Base-by-base conservation (phyloP, 2,888 invertebrate genomes). In the Drosophila eohydei region DNA sequence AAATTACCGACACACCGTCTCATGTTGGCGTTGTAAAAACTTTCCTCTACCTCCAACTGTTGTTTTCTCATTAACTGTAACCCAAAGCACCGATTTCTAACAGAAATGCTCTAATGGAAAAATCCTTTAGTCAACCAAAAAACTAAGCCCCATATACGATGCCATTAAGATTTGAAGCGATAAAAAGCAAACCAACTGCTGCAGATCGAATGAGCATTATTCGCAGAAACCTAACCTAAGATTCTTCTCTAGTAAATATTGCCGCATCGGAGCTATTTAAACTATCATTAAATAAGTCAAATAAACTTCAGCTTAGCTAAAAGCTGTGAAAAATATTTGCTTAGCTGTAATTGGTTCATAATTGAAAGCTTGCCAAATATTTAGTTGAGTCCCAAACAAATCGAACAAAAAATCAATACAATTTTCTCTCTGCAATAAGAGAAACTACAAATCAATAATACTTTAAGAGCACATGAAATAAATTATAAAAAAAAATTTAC, bases 321-420 rank as follows among this genome's bases (percentile, higher is more conserved):
- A 83, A 85, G 84, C 86, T 12, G 46, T 12, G 50, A 44, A 61
- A 73, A 85, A 89, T 85, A 85, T 85, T 89, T 50, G 34, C 40
- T 65, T 46, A 69, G 70, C 59, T 50, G 59, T 81, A 89, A 83
- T 83, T 87, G 84, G 79, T 43, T 71, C 64, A 78, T 78, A 81
- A 73, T 87, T 73, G 64, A 78, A 80, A 56, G 67, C 70, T 67
- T 40, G 43, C 36, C 67, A 80, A 78, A 78, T 77, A 76, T 80
- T 77, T 67, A 43, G 43, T 5, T 59, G 41, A 21, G 21, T 12
- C 50, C 28, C 41, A 16, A 51, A 12, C 54, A 58, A 16, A 41
- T 21, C 50, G 26, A n/a, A 51, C 16, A 34, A 57, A 55, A 30
- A 51, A 28, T 9, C 4, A 43, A 41, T 32, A 46, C 21, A 32